Conservation (phyloP, 1,140 invertebrate genomes). For the Dendrolimus kikuchii region DNA sequence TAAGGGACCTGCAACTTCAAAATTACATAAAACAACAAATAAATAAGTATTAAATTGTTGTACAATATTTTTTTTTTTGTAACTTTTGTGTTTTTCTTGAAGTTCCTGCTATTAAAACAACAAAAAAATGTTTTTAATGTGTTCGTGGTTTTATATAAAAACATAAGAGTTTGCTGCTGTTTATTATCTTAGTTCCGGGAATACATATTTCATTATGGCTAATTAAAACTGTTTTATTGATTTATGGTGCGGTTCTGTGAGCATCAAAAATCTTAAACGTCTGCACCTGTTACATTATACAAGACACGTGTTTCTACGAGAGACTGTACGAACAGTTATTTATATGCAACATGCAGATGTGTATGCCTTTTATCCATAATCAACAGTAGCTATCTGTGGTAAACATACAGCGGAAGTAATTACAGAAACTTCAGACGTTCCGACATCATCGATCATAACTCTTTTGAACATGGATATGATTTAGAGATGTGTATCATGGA, state of each 20-base stretch:
- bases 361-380: constrained; percentile 35
- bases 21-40: too few species aligned
- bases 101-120: too few species aligned
- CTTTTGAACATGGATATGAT: constrained; percentile 11
- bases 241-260: constrained; percentile 1
- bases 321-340: constrained; percentile 26
- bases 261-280: constrained; percentile 19
- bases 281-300: constrained; percentile 19
- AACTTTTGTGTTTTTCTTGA: too few species aligned
- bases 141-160: too few species aligned
- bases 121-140: too few species aligned
- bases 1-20: too few species aligned
- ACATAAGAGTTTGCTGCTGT: too few species aligned
- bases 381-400: constrained; percentile 33
- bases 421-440: constrained; percentile 19
- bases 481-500: not conserved
- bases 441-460: constrained; percentile 11
- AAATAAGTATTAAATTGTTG: too few species aligned
- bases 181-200: too few species aligned
- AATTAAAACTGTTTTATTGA: too few species aligned
- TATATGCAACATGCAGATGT: constrained; percentile 28
- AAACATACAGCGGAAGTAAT: constrained; percentile 27
- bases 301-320: constrained; percentile 25
- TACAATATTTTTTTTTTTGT: too few species aligned
- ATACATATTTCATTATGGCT: too few species aligned